Evolutionary conservation across 2,888 invertebrate genomes (phyloP), one percentile per base, ranked within the genome.

Genomic region (Tryphoninae sp.): DNA sequence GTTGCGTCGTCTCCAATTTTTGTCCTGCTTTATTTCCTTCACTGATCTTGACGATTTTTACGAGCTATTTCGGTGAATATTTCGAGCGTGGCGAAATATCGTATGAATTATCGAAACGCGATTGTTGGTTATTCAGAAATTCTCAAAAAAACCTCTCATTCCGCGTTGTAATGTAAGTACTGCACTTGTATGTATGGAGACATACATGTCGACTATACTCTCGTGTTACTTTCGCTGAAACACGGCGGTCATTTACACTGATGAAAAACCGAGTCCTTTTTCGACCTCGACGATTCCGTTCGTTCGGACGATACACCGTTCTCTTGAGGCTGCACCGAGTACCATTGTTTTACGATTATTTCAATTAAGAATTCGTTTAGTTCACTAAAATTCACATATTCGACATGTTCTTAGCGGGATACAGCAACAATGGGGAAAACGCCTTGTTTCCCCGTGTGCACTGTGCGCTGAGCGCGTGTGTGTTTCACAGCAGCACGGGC

Each of bases 191-290:
- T 19, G 13, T 58, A 16, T 45, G 26, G 26, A 71, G 22, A 58
- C 16, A 55, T 55, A 55, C 22, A 55, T 58, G 22, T 68, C 49
- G 51, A 72, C 75, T 72, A 73, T 78, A 72, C 69, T 62, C 64
- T 67, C 62, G 76, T 77, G 78, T 80, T 80, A 85, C 85, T 84
- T 84, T 84, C 80, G 83, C 83, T 85, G 74, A 55, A 84, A 65
- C 83, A 84, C 80, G 82, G 80, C 84, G 84, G 84, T 85, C 84
- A 81, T 84, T 78, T 84, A 82, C 76, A 82, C 80, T 78, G 73
- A 61, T 64, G 65, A 80, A 73, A 76, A 79, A 81, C 26, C 65
- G 75, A 75, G 71, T 71, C 33, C 49, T 59, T 33, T 40, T 49
- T 22, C 64, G 74, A 26, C 40, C 65, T 65, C 78, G 67, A 49